phyloP scores from a whole-genome alignment of 2,888 invertebrate genomes.

The Adelphocoris suturalis region DNA sequence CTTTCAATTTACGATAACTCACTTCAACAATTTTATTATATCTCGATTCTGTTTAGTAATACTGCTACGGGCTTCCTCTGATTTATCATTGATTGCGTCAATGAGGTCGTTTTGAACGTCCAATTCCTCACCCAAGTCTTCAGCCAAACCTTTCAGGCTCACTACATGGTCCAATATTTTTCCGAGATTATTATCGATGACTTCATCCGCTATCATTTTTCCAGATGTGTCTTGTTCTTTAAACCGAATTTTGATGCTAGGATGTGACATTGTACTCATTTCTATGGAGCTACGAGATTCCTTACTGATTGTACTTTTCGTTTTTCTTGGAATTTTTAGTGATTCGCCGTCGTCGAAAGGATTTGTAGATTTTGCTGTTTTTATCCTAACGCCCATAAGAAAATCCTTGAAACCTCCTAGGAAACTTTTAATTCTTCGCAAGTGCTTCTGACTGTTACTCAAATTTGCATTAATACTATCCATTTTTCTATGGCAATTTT shows the following conservation, averaged over 20 bases:
- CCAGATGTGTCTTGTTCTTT: neutral
- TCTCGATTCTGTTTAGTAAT: conserved; percentile 61
- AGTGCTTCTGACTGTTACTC: conserved; percentile 60
- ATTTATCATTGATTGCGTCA: conserved; percentile 40
- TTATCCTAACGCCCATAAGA: conserved; percentile 50
- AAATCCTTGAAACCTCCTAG: conserved; percentile 62
- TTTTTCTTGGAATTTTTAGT: neutral
- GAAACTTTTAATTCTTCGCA: conserved; percentile 58
- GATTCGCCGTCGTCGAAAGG: neutral
- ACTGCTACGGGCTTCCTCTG: conserved; percentile 52
- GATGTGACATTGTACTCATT: conserved; percentile 12
- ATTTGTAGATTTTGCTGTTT: conserved; percentile 31
- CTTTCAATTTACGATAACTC: neutral
- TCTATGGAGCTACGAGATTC: neutral
- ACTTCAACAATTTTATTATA: conserved; percentile 49
- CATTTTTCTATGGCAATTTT: conserved; percentile 45
- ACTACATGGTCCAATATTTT: conserved; percentile 44
- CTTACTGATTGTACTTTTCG: neutral
- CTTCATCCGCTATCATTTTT: neutral
- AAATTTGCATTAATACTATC: conserved; percentile 59
- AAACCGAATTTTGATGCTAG: neutral
- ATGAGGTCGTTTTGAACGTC: conserved; percentile 48
- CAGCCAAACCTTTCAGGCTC: conserved; percentile 48
- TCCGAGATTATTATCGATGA: conserved; percentile 48
- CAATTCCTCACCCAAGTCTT: conserved; percentile 54